A percentile compares a stretch with the other conserved stretches of the same genome.
These are phyloP conservation scores for Lacerta bilineata DNA, from an alignment of 2,797 vertebrate genomes.

Conservation along the genomic window DNA sequence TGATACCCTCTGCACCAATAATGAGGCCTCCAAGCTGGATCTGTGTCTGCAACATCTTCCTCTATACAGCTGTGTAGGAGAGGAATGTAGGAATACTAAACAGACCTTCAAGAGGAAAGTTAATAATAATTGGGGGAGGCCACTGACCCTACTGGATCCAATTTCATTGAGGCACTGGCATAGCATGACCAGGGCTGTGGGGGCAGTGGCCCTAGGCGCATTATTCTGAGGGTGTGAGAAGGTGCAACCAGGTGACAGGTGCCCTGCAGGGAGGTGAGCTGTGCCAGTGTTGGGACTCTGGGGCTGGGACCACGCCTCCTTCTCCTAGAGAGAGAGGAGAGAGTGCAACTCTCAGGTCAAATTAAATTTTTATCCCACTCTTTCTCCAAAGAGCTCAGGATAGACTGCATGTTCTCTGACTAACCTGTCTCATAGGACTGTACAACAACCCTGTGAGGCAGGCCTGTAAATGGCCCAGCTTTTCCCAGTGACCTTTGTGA, in stretches of 20 bases:
- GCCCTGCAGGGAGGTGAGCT: no score
- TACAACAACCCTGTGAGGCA: neutral
- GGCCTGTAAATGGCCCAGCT: neutral
- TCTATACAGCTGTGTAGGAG: no score
- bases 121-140: neutral
- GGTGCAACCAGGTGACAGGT: no score
- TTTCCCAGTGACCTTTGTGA: neutral
- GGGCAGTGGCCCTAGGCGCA: no score
- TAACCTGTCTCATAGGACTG: neutral
- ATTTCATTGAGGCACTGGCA: no score
- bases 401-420: neutral
- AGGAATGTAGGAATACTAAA: neutral
- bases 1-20: neutral
- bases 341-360: no score
- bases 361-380: neutral
- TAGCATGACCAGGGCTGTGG: no score
- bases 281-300: no score
- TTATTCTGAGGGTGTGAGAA: no score
- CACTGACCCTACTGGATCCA: neutral
- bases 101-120: neutral
- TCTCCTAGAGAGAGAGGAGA: no score
- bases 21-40: neutral
- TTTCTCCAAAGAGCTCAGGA: neutral
- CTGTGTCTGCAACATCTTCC: constrained; percentile 1
- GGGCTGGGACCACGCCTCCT: no score